These are phyloP conservation scores for Lasioglossum villosulum DNA, from an alignment of 2,888 invertebrate species.

Conservation along the genomic window DNA sequence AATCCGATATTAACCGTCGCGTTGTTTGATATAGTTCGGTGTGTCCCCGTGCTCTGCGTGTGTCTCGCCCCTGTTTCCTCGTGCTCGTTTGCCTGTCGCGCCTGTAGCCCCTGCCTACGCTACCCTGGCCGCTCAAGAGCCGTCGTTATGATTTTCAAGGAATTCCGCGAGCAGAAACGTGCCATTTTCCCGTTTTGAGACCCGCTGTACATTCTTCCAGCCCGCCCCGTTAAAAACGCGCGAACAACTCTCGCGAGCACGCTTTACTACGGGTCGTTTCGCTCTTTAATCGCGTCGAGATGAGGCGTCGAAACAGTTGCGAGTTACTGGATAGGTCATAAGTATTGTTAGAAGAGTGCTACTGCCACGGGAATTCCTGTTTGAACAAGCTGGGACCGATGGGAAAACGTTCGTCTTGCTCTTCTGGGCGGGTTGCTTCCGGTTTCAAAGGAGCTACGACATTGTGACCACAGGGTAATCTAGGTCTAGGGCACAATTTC, in stretches of 20 bases:
- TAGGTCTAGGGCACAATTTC: too few relatives aligned
- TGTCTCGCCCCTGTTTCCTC: conserved; percentile 61
- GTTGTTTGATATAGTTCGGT: conserved; percentile 75
- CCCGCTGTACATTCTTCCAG: conserved; percentile 54
- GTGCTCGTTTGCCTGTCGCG: conserved; percentile 62
- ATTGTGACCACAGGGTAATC: too few relatives aligned
- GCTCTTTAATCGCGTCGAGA: background rate
- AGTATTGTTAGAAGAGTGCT: background rate
- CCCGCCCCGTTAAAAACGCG: background rate
- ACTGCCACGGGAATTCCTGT: background rate
- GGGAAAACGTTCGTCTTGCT: background rate
- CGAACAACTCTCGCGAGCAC: background rate
- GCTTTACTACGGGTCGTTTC: background rate
- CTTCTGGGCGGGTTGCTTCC: background rate
- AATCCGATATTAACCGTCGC: conserved; percentile 77
- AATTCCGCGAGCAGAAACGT: conserved; percentile 51
- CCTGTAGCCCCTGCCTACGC: conserved; percentile 1
- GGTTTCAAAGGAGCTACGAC: too few relatives aligned
- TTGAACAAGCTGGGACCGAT: too few relatives aligned
- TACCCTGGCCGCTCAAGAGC: conserved; percentile 55
- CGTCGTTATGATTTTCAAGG: conserved; percentile 60
- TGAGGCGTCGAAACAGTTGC: background rate
- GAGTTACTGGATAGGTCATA: background rate
- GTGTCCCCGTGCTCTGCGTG: conserved; percentile 60
- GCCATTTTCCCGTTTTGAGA: conserved; percentile 47